Base-by-base conservation (phyloP, 2,888 invertebrate species). In the Hydropsyche betteni region DNA sequence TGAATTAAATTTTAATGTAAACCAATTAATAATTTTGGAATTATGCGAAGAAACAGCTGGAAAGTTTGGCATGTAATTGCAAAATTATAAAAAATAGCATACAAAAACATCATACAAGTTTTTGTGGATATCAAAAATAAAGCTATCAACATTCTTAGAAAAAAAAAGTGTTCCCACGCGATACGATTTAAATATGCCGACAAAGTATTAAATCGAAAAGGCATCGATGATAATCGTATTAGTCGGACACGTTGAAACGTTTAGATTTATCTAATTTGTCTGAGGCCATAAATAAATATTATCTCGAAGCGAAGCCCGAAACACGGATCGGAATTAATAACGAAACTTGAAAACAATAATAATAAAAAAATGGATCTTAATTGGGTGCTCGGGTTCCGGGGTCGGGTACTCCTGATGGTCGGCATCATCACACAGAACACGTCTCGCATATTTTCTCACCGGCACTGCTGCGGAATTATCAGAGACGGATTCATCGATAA, bases 361-460 rank as follows among this genome's bases (percentile, higher is more conserved):
- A 64, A 34, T 24, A 24, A 8, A 64, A 64, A 64, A 64, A 64
- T 33, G 64, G 10, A 5, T 36, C 36, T 64, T 64, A 64, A 69
- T 69, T 69, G 70, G 53, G 61, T 44, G 24, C 69, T 50, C 44
- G 58, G 44, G 44, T 53, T 52, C 51, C 58, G 38, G 44, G 55
- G 12, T 71, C 52, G 71, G n/a, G n/a, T 14, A 44, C 52, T 14
- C 72, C 72, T 58, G 72, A 38, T 44, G 72, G 55, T 33, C 61
- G 72, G 72, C 72, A 72, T 72, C 72, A 72, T 72, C 72, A 72
- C 55, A 72, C 72, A 38, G 55, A 72, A 58, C 61, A 72, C 72
- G 61, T 72, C 58, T 38, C 58, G 72, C 58, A 72, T 72, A 72
- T 72, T 72, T 72, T 72, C 72, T 72, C 72, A 72, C 72, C 55